phyloP scores from a whole-genome alignment of 2,888 invertebrate species.

The Caenorhabditis doughertyi region DNA sequence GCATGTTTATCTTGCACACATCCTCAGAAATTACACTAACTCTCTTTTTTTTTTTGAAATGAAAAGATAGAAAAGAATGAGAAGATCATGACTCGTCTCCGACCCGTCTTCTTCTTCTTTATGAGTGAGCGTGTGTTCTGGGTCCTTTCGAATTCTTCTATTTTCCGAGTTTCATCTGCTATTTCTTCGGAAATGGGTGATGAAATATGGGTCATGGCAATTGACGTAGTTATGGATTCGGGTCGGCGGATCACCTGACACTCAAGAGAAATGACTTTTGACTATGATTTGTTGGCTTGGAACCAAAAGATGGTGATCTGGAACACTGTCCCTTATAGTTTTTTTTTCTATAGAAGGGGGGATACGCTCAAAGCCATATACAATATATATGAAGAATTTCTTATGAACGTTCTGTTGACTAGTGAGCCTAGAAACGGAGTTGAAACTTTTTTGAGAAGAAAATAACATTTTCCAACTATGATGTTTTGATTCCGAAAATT shows the following conservation, averaged over 20 bases:
- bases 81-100: slow-evolving; percentile 33
- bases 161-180: slow-evolving; percentile 1
- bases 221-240: slow-evolving; percentile 30
- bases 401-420: background rate
- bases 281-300: slow-evolving; percentile 17
- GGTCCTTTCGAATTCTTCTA: slow-evolving; percentile 1
- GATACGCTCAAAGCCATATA: too few relatives aligned
- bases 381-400: too few relatives aligned
- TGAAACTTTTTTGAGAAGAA: too few relatives aligned
- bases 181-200: slow-evolving; percentile 9
- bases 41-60: slow-evolving; percentile 21
- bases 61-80: slow-evolving; percentile 6
- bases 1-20: slow-evolving; percentile 43
- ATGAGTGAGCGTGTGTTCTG: slow-evolving; percentile 34
- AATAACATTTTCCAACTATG: too few relatives aligned
- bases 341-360: too few relatives aligned
- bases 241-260: slow-evolving; percentile 18
- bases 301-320: background rate
- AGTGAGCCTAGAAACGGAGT: too few relatives aligned
- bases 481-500: too few relatives aligned
- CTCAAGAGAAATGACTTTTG: background rate
- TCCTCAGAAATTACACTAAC: slow-evolving; percentile 37
- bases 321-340: background rate
- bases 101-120: slow-evolving; percentile 32
- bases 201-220: slow-evolving; percentile 32